phyloP scores from a whole-genome alignment of 2,888 invertebrate species.

The Conomelus anceps region DNA sequence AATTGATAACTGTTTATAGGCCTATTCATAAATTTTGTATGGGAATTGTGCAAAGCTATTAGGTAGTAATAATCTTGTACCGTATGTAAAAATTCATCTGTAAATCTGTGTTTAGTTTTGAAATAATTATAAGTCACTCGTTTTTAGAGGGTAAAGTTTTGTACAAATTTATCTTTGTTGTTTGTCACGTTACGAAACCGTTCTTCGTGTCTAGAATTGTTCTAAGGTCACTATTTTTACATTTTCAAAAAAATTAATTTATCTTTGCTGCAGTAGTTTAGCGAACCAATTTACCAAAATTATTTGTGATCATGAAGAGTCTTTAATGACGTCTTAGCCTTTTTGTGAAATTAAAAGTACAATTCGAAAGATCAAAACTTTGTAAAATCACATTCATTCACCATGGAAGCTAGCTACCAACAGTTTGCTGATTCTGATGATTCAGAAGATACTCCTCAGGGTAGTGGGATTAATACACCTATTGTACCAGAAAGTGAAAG shows the following conservation, averaged over 20 bases:
- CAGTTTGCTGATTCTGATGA: constrained; percentile 35
- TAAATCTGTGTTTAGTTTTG: background rate
- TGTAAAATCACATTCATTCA: background rate
- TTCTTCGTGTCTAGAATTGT: too few relatives aligned
- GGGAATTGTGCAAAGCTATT: background rate
- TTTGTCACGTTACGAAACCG: too few relatives aligned
- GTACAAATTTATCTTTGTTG: background rate
- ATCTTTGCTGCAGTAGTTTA: too few relatives aligned
- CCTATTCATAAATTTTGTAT: too few relatives aligned
- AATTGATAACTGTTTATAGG: background rate
- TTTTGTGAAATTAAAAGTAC: background rate
- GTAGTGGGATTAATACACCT: constrained; percentile 72
- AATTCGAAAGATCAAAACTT: background rate
- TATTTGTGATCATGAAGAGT: background rate
- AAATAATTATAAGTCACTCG: background rate
- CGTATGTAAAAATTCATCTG: too few relatives aligned
- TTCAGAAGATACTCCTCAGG: constrained; percentile 45
- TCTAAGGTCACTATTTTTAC: too few relatives aligned
- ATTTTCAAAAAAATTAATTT: too few relatives aligned
- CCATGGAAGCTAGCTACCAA: constrained; percentile 33
- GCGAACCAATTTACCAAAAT: too few relatives aligned
- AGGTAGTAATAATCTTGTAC: background rate
- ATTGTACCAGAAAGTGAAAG: constrained; percentile 77
- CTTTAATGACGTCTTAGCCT: background rate
- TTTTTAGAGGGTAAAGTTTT: background rate